phyloP scores from a whole-genome alignment of 2,113 vertebrate genomes.

The Carassius gibelio region DNA sequence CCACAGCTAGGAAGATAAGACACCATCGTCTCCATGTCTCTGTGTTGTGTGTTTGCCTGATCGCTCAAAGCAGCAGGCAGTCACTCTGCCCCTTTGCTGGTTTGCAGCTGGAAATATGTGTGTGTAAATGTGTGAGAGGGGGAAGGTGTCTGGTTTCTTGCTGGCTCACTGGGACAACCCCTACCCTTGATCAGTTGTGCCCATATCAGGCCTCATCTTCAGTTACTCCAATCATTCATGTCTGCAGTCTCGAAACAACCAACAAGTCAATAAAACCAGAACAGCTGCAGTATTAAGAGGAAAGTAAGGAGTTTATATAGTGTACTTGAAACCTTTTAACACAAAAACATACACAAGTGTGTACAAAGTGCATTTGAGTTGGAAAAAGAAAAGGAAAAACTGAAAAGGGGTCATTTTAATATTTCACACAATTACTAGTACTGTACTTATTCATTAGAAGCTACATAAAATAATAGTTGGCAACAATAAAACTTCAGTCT shows the following conservation, averaged over 20 bases:
- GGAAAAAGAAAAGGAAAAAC: too few species aligned
- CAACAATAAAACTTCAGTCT: too few species aligned
- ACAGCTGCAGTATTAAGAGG: background rate
- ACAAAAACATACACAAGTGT: background rate
- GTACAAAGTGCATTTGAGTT: background rate
- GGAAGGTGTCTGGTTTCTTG: slow-evolving; percentile 65
- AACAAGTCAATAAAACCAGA: slow-evolving; percentile 15
- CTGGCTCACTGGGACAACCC: slow-evolving; percentile 43
- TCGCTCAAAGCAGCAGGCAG: slow-evolving; percentile 5
- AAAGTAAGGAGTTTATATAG: background rate
- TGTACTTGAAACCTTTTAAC: background rate
- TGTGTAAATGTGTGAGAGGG: background rate
- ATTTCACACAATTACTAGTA: too few species aligned
- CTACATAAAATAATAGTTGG: too few species aligned
- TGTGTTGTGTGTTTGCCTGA: background rate
- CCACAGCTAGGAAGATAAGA: background rate
- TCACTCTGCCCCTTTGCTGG: slow-evolving; percentile 36
- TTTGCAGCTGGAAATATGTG: background rate
- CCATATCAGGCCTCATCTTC: slow-evolving; percentile 70
- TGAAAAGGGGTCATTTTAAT: too few species aligned
- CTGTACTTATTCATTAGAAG: too few species aligned
- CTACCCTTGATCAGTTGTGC: slow-evolving; percentile 38
- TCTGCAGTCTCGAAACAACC: background rate
- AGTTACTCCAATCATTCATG: slow-evolving; percentile 63
- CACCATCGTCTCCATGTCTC: background rate